These are phyloP conservation scores for Apostichopus leukothele DNA, from an alignment of 53 echinoderm and acorn worm species.

Conservation along the genomic window DNA sequence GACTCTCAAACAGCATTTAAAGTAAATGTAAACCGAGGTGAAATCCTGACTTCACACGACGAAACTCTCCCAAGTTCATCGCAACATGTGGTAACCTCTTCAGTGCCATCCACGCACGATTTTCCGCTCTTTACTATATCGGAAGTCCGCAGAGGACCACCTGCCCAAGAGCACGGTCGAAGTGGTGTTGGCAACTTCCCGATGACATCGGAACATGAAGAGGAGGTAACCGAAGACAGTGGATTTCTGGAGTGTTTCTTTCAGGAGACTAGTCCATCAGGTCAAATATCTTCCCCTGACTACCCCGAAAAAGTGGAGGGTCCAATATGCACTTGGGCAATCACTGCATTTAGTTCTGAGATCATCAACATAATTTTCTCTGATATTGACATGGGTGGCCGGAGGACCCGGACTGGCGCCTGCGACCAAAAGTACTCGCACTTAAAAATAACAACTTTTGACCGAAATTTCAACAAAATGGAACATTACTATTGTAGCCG, in stretches of 20 bases:
- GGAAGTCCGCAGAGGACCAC: no score
- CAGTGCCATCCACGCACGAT: no score
- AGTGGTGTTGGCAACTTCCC: background rate
- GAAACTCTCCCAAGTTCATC: background rate
- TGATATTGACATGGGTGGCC: slow-evolving; percentile 26
- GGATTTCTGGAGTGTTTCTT: slow-evolving; percentile 17
- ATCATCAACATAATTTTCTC: slow-evolving; percentile 24
- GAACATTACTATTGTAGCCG: slow-evolving; percentile 7
- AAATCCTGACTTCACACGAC: background rate
- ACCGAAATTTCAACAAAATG: slow-evolving; percentile 25
- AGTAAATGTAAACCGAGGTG: background rate
- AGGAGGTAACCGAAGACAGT: background rate
- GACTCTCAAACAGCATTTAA: background rate
- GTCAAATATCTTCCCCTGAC: slow-evolving; percentile 19
- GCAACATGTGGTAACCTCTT: no score
- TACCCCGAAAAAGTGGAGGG: slow-evolving; percentile 33
- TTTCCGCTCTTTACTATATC: no score
- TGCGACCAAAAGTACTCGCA: slow-evolving; percentile 16
- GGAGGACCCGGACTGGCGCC: background rate
- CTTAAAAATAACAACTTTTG: slow-evolving; percentile 36
- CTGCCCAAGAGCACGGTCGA: background rate
- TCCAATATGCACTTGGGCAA: slow-evolving; percentile 24
- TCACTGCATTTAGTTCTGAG: slow-evolving; percentile 24
- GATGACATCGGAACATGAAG: background rate
- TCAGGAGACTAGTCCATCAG: slow-evolving; percentile 30